These are phyloP conservation scores for Colistium nudipinnis DNA, from an alignment of 2,113 vertebrate species.

Conservation along the genomic window DNA sequence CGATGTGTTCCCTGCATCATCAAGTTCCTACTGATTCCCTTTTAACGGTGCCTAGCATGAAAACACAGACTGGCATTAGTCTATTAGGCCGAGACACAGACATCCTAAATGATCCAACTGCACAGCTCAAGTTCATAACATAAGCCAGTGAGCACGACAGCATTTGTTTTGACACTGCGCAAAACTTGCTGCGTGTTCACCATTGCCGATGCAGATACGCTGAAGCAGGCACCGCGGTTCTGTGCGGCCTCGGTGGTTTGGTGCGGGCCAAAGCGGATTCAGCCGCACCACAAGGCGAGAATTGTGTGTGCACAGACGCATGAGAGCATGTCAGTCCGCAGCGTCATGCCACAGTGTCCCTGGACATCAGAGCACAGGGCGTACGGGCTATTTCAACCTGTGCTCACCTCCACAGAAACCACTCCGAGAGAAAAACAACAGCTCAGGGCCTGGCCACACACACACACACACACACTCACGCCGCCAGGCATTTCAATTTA, in stretches of 20 bases:
- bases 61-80: neutral
- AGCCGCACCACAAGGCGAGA: slow-evolving; percentile 13
- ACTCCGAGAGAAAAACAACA: slow-evolving; percentile 53
- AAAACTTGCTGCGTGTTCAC: neutral
- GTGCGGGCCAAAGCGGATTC: neutral
- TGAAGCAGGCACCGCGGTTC: slow-evolving; percentile 37
- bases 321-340: neutral
- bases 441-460: slow-evolving; percentile 61
- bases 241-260: slow-evolving; percentile 32
- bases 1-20: neutral
- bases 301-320: neutral
- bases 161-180: neutral
- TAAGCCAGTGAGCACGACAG: neutral
- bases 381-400: slow-evolving; percentile 51
- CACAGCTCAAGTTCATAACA: neutral
- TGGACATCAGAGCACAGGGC: slow-evolving; percentile 30
- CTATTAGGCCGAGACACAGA: neutral
- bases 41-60: neutral
- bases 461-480: slow-evolving; percentile 4
- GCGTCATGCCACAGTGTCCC: neutral
- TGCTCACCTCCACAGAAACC: slow-evolving; percentile 56
- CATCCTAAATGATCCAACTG: neutral
- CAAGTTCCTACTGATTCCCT: neutral
- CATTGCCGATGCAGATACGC: slow-evolving; percentile 23
- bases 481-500: no score